Base-by-base conservation (phyloP, 2,888 invertebrate genomes). In the Melinaea marsaeus region DNA sequence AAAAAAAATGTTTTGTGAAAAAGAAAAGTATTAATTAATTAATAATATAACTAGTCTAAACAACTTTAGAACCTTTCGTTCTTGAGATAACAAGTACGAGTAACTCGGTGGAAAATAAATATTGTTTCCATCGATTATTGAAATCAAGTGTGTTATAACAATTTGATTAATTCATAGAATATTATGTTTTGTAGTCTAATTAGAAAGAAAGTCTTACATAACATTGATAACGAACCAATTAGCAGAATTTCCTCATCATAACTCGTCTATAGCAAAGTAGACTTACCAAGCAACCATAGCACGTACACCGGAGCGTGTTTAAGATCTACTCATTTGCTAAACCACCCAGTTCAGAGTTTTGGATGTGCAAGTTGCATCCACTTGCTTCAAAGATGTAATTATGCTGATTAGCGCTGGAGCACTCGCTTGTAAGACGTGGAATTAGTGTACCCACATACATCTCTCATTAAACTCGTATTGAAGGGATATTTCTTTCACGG, bases 351-450 rank as follows among this genome's bases (percentile, higher is more conserved):
- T 59, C 62, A 34, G 65, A 70, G 65, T 67, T 67, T 65, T 62
- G 65, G 69, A 70, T 69, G 70, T 68, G 62, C 68, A 64, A 69
- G 68, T 64, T 64, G 61, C 64, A 66, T 63, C 62, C 68, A 58
- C 69, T 66, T 63, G 66, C 61, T 61, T 64, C 66, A 68, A 69
- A 69, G 69, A 69, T 66, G 64, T 68, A 69, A 69, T 69, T 69
- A 69, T 68, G 66, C 68, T 64, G 68, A 69, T 69, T 69, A 66
- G 64, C 57, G 48, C 61, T 64, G 57, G 57, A 65, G 65, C 64
- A 65, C 65, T 67, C 61, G 56, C 65, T 57, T 57, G 67, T 56
- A 65, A 66, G 66, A 68, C 55, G 68, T 60, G 54, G 68, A 68
- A 69, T 68, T 69, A 66, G 63, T 59, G 65, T 61, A 64, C 58